phyloP scores from a whole-genome alignment of 2,888 invertebrate species.

The Bugula neritina region DNA sequence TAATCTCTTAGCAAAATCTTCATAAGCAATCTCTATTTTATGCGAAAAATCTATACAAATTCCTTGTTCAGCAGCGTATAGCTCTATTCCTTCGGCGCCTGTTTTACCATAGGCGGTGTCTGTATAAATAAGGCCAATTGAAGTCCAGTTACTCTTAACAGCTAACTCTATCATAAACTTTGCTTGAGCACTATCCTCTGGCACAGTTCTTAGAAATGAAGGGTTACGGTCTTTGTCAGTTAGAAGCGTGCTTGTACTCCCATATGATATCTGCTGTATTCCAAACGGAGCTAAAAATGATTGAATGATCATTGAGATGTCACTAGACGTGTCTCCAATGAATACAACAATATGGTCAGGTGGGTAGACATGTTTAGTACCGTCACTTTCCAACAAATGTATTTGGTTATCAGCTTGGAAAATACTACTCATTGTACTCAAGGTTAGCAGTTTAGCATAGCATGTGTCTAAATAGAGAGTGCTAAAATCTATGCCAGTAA shows the following conservation, averaged over 20 bases:
- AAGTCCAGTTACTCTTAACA: constrained; percentile 37
- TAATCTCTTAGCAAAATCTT: background rate
- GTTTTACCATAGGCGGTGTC: constrained; percentile 44
- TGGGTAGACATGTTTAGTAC: background rate
- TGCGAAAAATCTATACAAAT: constrained; percentile 38
- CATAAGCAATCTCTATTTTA: too few species aligned
- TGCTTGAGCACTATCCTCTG: constrained; percentile 43
- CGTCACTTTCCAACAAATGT: background rate
- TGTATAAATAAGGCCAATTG: constrained; percentile 41
- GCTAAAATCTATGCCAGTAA: constrained; percentile 7
- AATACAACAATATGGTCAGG: constrained; percentile 24
- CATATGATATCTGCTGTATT: constrained; percentile 40
- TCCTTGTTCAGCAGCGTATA: constrained; percentile 33
- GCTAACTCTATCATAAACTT: constrained; percentile 39
- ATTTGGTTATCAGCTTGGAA: background rate
- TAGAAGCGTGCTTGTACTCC: constrained; percentile 41
- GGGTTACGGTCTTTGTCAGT: constrained; percentile 40
- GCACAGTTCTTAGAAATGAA: constrained; percentile 43
- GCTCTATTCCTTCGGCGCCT: constrained; percentile 37
- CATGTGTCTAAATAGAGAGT: constrained; percentile 18
- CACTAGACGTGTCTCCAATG: constrained; percentile 35
- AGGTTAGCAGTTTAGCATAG: background rate
- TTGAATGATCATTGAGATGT: constrained; percentile 38
- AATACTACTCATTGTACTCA: background rate
- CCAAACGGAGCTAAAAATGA: constrained; percentile 35